These are phyloP conservation scores for Caenorhabditis panamensis DNA, from an alignment of 2,888 invertebrate species.

Conservation along the genomic window DNA sequence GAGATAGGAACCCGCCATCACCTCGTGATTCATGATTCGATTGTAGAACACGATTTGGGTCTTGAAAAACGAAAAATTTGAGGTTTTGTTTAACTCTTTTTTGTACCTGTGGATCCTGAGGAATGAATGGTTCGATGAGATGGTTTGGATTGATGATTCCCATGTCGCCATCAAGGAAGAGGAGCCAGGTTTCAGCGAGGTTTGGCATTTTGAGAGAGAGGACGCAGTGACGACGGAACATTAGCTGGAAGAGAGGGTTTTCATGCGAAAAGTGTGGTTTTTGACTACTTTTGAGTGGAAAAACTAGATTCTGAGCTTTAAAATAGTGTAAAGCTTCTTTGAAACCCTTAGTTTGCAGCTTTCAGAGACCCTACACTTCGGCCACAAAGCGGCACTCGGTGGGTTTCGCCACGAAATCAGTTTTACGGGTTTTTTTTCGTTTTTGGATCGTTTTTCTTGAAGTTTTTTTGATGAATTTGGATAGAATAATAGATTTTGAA, in stretches of 20 bases:
- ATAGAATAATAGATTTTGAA: no score
- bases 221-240: conserved; percentile 69
- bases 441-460: no score
- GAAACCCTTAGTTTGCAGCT: no score
- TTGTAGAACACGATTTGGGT: conserved; percentile 77
- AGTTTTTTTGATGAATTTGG: no score
- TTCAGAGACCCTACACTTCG: no score
- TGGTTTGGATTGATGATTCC: conserved; percentile 69
- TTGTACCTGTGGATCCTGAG: conserved; percentile 38
- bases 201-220: conserved; percentile 47
- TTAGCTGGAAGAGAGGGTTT: conserved; percentile 56
- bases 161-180: conserved; percentile 70
- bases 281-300: no score
- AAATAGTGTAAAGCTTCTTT: no score
- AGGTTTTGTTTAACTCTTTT: no score
- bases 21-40: conserved; percentile 78
- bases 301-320: no score
- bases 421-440: no score
- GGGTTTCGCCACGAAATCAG: no score
- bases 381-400: no score
- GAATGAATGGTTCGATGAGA: conserved; percentile 71
- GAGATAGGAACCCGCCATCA: conserved; percentile 78
- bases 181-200: conserved; percentile 54
- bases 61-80: conserved; percentile 33
- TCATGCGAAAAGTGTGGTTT: background rate